Evolutionary conservation across 2,888 invertebrate species (phyloP), one percentile per base, ranked within the genome.

Genomic region (Cryptophagus acutangulus): DNA sequence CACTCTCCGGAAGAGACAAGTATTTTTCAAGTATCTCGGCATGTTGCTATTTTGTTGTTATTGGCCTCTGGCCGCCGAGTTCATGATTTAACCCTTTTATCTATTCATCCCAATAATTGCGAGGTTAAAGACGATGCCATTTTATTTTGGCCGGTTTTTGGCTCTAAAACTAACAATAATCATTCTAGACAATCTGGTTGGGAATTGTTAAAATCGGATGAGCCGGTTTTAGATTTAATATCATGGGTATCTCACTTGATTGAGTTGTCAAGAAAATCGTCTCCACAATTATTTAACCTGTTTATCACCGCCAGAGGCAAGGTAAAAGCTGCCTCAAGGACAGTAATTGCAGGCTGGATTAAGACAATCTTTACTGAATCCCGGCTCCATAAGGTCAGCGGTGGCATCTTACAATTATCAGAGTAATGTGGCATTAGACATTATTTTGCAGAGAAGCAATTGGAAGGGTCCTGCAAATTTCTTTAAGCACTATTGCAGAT

Each of bases 301-400:
- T 38, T 38, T 12, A 38, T 38, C 25, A 38, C 39, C 6, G 12
- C 33, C 2, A 38, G 39, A 33, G 39, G 39, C 2, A 2, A 33
- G 17, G 39, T 38, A 33, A 18, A n/a, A 24, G 10, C 17, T 8
- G 39, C 39, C 13, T 33, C 39, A 1, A 18, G 39, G 14, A 12
- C 33, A 2, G 20, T 38, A 10, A 38, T 33, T 33, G 39, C 39
- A 8, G 33, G 39, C 8, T 38, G 39, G 39, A 3, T 33, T 5
- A 38, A 33, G 10, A 31, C 9, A 9, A 2, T 13, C 8, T 38
- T 38, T 38, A 3, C n/a, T 9, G 33, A 33, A 9, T n/a, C 20
- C 39, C 2, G 39, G 39, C 9, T 17, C 17, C 9, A 38, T 38
- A 9, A 16, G 33, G 3, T 33, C 39, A 2, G 39, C 39, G 5